Conservation (phyloP, 92 coral and sea anemone species). For the Epizoanthus stellaris region DNA sequence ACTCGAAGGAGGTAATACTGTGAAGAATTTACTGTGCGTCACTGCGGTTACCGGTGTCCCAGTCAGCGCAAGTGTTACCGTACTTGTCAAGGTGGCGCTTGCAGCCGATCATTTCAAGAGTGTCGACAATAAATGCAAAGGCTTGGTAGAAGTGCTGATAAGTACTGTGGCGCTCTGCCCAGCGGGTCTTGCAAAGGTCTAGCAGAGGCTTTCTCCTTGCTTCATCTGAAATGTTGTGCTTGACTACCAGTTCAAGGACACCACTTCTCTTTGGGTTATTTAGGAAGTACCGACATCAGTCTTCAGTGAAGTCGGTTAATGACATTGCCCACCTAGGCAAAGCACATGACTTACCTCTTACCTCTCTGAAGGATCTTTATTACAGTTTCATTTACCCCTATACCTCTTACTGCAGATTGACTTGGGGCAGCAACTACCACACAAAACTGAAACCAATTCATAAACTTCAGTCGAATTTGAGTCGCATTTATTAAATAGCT, state of each 20-base stretch:
- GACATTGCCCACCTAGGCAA: constrained; percentile 21
- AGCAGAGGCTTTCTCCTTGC: constrained; percentile 44
- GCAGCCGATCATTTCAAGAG: constrained; percentile 27
- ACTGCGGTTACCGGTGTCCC: constrained; percentile 35
- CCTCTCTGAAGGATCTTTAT: no score
- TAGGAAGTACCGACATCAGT: constrained; percentile 20
- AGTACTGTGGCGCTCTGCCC: constrained; percentile 46
- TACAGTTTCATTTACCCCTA: no score
- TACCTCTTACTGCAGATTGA: no score
- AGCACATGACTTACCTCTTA: constrained; percentile 13
- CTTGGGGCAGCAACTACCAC: no score
- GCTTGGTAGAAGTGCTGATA: constrained; percentile 51
- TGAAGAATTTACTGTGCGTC: constrained; percentile 30
- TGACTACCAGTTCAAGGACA: constrained; percentile 20
- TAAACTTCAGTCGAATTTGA: no score
- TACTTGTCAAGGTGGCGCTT: constrained; percentile 35
- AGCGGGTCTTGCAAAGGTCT: constrained; percentile 44
- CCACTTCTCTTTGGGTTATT: constrained; percentile 50
- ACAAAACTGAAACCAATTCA: no score
- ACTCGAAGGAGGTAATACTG: constrained; percentile 43
- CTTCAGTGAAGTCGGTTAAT: constrained; percentile 11
- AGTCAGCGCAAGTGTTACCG: constrained; percentile 37
- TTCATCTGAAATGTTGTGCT: not conserved
- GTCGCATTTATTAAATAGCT: no score
- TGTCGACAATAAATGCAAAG: not conserved